Evolutionary conservation across 1,140 invertebrate species (phyloP), one percentile per base, ranked within the genome.

Genomic region (Zophobas morio): DNA sequence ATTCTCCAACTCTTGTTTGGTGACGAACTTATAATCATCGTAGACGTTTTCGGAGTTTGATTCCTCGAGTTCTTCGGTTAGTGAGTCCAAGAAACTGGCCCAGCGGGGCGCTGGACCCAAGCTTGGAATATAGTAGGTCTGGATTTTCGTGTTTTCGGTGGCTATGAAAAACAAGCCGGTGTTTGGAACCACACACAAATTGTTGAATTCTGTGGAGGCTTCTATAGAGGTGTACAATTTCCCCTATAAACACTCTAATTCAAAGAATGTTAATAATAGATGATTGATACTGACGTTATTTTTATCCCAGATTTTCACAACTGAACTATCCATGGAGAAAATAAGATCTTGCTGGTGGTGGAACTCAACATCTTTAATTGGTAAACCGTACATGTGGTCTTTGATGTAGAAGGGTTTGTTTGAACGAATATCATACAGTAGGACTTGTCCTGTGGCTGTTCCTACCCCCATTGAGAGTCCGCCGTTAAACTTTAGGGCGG

Each of bases 11-110:
- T 99, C 98, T 83, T 94, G 92, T 81, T 94, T 92, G 0, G 98
- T 99, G 0, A 99, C 91, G 88, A 99, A 99, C 87, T 99, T 99
- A 84, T 99, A 99, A 87, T 99, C 98, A 87, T 99, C 98, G 86
- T 99, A 99, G n/a, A 99, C 93, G 82, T 91, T 91, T 86, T 92
- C 87, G 71, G 88, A 87, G 79, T 90, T 90, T 5, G 86, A 91
- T 88, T 96, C 95, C 87, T 99, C 98, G 79, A 99, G 88, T 89
- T 99, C 98, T 88, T 99, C 98, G 2, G 98, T 99, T 5, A 99
- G 88, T 85, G 95, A 97, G 85, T 99, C 98, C 51, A 99, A 90
- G 86, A 98, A 98, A 42, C 94, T 93, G 86, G 98, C 99, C 98
- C 98, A 99, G 82, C 91, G 93, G 1, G 98, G 98, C 5, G 98